These are phyloP conservation scores for Polydrusus pterygomalis DNA, from an alignment of 2,888 invertebrate genomes.

Conservation along the genomic window DNA sequence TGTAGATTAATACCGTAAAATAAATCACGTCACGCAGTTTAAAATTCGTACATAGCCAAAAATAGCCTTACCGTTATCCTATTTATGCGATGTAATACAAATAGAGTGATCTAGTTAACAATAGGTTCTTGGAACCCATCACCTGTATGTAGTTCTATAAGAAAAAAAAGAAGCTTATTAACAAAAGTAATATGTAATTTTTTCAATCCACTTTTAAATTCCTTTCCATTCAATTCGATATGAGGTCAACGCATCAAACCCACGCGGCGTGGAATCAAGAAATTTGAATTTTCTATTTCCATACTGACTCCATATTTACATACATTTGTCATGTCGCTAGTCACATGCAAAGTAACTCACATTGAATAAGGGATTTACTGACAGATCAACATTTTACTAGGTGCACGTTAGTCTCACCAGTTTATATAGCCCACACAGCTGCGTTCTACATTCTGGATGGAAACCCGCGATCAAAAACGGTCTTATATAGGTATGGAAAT, in stretches of 20 bases:
- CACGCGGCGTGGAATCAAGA: constrained; percentile 26
- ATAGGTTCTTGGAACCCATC: constrained; percentile 4
- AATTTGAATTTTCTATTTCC: constrained; percentile 54
- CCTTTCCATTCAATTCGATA: constrained; percentile 8
- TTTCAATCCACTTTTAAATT: too few species aligned
- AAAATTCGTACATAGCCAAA: constrained; percentile 13
- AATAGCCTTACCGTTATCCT: constrained; percentile 22
- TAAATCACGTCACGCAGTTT: constrained; percentile 25
- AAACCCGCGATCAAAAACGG: background rate
- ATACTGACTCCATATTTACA: constrained; percentile 51
- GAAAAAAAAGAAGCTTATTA: constrained; percentile 1
- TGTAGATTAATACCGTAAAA: constrained; percentile 24
- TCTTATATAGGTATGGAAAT: too few species aligned
- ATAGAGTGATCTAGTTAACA: constrained; percentile 22
- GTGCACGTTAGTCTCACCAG: constrained; percentile 17
- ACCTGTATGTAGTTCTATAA: constrained; percentile 9
- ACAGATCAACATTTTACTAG: constrained; percentile 45
- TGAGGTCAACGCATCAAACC: constrained; percentile 42
- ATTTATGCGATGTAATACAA: constrained; percentile 15
- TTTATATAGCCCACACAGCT: constrained; percentile 17
- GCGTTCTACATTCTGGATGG: background rate
- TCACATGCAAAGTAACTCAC: constrained; percentile 41
- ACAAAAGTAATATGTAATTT: background rate
- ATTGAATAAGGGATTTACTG: constrained; percentile 34
- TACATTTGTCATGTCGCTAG: constrained; percentile 52